A percentile compares a stretch with the other conserved stretches of the same genome.
Evolutionary conservation across 2,888 invertebrate species (phyloP).

Genomic region (Atherix ibis): DNA sequence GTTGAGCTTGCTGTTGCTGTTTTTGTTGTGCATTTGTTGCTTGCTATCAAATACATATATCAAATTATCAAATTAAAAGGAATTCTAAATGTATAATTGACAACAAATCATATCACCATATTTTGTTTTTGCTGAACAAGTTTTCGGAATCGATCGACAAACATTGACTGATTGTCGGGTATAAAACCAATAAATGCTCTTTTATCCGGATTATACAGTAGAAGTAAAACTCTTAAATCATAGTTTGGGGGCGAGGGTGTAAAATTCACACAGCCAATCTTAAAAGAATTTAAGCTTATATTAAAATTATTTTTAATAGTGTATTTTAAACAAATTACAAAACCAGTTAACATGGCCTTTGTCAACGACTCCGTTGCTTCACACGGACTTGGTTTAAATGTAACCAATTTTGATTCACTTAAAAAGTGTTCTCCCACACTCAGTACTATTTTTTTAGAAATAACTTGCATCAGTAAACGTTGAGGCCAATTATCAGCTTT

Average conservation of each 20-base stretch:
- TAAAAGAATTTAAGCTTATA: too few species aligned
- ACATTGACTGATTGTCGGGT: slow-evolving; percentile 67
- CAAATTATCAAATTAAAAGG: too few species aligned
- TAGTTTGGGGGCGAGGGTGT: slow-evolving; percentile 48
- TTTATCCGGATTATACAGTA: slow-evolving; percentile 63
- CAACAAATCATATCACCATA: too few species aligned
- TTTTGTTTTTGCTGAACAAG: slow-evolving; percentile 55
- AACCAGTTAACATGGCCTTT: slow-evolving; percentile 85
- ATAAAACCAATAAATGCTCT: slow-evolving; percentile 68
- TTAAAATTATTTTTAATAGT: too few species aligned
- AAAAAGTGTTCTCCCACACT: slow-evolving; percentile 77
- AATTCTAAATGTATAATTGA: too few species aligned
- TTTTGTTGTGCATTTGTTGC: slow-evolving; percentile 14
- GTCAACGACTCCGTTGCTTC: slow-evolving; percentile 76
- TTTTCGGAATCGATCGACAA: slow-evolving; percentile 57
- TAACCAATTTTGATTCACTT: slow-evolving; percentile 82
- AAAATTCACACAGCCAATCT: slow-evolving; percentile 93
- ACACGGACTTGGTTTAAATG: slow-evolving; percentile 73
- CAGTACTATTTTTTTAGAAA: slow-evolving; percentile 83
- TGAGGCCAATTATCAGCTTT: slow-evolving; percentile 89
- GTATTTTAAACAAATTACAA: slow-evolving; percentile 47
- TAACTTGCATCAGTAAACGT: slow-evolving; percentile 83
- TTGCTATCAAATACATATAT: too few species aligned
- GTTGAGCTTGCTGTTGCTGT: slow-evolving; percentile 14
- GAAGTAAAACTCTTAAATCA: slow-evolving; percentile 64